Evolutionary conservation across 2,797 vertebrate species (phyloP).

Genomic region (Clarias platycephalus): DNA sequence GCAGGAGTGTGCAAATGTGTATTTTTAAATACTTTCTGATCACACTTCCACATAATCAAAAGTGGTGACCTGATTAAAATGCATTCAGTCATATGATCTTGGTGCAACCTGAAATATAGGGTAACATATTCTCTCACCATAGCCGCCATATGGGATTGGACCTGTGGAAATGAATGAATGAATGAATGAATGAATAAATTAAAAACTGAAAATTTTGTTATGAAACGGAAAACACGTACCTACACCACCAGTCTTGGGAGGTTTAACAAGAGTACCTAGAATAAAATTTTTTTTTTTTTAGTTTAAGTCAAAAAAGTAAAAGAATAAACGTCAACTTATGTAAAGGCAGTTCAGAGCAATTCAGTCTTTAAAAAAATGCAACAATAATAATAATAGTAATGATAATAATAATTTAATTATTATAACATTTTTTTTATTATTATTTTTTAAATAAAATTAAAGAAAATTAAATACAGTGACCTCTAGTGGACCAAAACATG

Average conservation of each 20-base stretch:
- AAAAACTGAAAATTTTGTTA: not conserved
- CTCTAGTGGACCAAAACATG: constrained; percentile 26
- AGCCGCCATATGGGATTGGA: constrained; percentile 59
- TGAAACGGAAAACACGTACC: constrained; percentile 20
- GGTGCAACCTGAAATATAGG: not conserved
- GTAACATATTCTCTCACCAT: constrained; percentile 42
- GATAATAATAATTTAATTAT: not conserved
- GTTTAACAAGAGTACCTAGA: constrained; percentile 28
- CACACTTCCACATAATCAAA: not conserved
- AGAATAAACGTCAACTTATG: not conserved
- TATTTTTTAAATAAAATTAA: not conserved
- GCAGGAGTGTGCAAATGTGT: not conserved
- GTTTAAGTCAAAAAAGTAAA: not conserved
- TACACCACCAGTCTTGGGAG: constrained; percentile 38
- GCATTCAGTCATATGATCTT: not conserved
- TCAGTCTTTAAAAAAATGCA: not conserved
- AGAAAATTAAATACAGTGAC: not conserved
- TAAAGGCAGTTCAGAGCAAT: not conserved
- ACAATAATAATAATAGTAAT: not conserved
- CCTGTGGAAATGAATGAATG: constrained; percentile 43
- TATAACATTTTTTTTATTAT: too few species aligned
- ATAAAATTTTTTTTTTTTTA: not conserved
- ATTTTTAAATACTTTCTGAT: not conserved
- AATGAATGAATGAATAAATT: not conserved
- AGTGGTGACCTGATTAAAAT: not conserved